Conservation (phyloP, 2,113 vertebrate genomes). For the Gallinago paraguaiae region DNA sequence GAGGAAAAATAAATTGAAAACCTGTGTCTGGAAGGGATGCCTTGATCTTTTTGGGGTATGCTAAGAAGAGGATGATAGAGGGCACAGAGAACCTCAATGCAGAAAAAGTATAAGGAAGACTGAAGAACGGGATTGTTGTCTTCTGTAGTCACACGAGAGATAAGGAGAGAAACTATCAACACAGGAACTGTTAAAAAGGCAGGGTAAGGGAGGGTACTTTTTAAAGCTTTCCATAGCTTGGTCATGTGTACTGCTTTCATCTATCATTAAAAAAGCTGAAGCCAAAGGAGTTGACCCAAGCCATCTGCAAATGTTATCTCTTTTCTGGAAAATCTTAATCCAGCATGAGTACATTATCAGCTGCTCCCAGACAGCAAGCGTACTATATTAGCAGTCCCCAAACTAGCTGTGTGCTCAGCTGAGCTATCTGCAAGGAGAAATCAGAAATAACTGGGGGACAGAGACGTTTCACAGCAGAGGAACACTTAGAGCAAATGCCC, state of each 20-base stretch:
- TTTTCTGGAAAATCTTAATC: constrained; percentile 58
- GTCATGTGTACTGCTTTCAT: background rate
- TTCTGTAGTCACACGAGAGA: background rate
- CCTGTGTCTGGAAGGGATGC: constrained; percentile 7
- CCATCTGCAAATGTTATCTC: constrained; percentile 62
- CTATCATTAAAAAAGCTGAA: constrained; percentile 22
- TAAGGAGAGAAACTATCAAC: background rate
- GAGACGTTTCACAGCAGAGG: background rate
- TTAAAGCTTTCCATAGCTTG: constrained; percentile 26
- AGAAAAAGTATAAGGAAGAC: background rate
- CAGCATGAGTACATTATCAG: constrained; percentile 48
- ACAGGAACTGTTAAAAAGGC: background rate
- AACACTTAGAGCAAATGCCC: background rate
- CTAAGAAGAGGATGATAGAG: background rate
- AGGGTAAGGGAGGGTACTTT: background rate
- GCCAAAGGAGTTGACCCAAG: constrained; percentile 28
- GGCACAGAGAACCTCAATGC: background rate
- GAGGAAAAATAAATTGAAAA: constrained; percentile 45
- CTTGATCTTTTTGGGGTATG: background rate
- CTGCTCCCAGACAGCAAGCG: background rate
- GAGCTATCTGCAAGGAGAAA: background rate
- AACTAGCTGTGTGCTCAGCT: background rate
- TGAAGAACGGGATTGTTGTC: background rate
- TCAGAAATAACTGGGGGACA: background rate
- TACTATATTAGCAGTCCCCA: background rate